Base-by-base conservation (phyloP, 2,888 invertebrate species). In the Acleris sparsana region DNA sequence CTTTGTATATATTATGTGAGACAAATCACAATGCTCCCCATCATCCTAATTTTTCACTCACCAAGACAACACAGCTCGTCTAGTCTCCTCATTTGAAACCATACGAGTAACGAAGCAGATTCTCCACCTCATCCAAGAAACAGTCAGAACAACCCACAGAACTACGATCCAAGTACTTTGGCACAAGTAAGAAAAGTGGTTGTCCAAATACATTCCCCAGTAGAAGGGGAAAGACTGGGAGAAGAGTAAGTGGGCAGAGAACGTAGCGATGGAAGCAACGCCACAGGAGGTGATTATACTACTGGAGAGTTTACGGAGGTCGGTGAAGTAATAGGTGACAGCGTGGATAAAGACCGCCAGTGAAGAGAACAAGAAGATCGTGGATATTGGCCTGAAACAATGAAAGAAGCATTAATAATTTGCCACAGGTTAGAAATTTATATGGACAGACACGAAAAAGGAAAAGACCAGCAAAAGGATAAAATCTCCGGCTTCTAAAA, bases 351-450 rank as follows among this genome's bases (percentile, higher is more conserved):
- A 49, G 20, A 62, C 43, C 1, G 59, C 39, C 6, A 46, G 5
- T 2, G 70, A 43, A 44, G 69, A 52, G 5, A 64, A 48, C 18
- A 69, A 33, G 16, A 64, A 43, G 16, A 67, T 53, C 13, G 59
- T 48, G 16, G 70, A 53, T 62, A 69, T 13, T 4, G 69, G 70
- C 70, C 70, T 70, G 69, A 69, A 69, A 17, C 16, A 29, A 59
- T 11, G n/a, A 29, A 59, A 29, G 13, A 48, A 60, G 48, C 39
- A 39, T 33, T 33, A 9, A 33, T 33, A 9, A 33, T 33, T 33
- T 9, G 9, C 9, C 25, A 25, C 25, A 6, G 25, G 6, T 25
- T 1, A 25, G 6, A 25, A 5, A 25, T 7, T 25, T 6, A 6
- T 25, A 25, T 25, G 25, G 25, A 7, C 25, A 25, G 25, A 25